phyloP scores from a whole-genome alignment of 2,113 vertebrate genomes.

The Calypte anna region DNA sequence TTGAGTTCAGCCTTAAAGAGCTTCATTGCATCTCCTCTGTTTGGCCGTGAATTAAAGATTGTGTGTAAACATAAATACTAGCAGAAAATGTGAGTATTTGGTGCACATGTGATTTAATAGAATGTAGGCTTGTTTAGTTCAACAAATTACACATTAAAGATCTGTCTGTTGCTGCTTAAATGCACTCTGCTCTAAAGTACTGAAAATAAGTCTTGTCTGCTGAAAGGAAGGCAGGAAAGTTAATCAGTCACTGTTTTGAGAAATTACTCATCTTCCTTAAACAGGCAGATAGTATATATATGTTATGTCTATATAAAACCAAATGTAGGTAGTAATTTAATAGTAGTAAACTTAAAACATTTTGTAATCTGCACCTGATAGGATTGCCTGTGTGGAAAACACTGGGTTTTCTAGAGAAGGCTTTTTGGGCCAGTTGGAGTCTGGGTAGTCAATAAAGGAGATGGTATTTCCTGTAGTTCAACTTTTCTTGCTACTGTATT shows the following conservation, averaged over 20 bases:
- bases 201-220: background rate
- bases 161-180: background rate
- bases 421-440: background rate
- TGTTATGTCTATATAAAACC: background rate
- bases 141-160: background rate
- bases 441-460: background rate
- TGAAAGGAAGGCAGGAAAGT: slow-evolving; percentile 36
- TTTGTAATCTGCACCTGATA: background rate
- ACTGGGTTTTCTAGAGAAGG: background rate
- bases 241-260: slow-evolving; percentile 14
- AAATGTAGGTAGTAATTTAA: background rate
- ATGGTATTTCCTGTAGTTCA: background rate
- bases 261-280: slow-evolving; percentile 15
- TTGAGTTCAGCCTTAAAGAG: background rate
- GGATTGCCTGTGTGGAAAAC: background rate
- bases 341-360: background rate
- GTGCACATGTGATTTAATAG: background rate
- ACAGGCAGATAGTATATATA: background rate
- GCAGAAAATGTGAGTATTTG: background rate
- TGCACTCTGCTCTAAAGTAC: background rate
- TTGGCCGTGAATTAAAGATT: background rate
- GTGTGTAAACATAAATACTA: background rate
- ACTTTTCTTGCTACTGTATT: background rate
- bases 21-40: background rate
- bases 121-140: background rate